phyloP scores from a whole-genome alignment of 2,797 vertebrate species.

The Choloepus didactylus region DNA sequence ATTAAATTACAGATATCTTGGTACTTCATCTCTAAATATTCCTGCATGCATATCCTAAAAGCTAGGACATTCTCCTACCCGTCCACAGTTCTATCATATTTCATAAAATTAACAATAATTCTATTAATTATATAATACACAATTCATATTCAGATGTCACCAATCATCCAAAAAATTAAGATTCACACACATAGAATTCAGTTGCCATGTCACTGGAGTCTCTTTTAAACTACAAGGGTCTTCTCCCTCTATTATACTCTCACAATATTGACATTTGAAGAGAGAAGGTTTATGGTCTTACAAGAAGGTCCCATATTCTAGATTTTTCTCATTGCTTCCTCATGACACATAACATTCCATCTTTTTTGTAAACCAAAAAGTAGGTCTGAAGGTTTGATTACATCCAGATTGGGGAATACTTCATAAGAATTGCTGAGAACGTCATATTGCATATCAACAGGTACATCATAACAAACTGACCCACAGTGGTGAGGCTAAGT shows the following conservation, averaged over 20 bases:
- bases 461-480: fast-evolving
- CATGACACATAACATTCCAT: fast-evolving
- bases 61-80: neutral
- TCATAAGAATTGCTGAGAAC: neutral
- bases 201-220: neutral
- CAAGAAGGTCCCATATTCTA: too few relatives aligned
- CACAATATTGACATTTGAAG: neutral
- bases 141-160: neutral
- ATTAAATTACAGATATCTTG: neutral
- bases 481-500: fast-evolving
- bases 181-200: neutral
- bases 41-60: neutral
- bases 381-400: neutral
- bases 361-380: neutral
- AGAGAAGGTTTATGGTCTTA: neutral
- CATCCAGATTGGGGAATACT: fast-evolving
- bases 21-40: neutral
- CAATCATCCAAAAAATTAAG: neutral
- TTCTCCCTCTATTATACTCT: neutral
- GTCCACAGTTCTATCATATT: neutral
- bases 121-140: neutral
- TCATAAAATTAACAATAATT: neutral
- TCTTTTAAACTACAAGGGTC: neutral
- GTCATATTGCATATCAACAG: fast-evolving
- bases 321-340: neutral